phyloP scores from a whole-genome alignment of 2,797 vertebrate species.

The Scolopax rusticola region DNA sequence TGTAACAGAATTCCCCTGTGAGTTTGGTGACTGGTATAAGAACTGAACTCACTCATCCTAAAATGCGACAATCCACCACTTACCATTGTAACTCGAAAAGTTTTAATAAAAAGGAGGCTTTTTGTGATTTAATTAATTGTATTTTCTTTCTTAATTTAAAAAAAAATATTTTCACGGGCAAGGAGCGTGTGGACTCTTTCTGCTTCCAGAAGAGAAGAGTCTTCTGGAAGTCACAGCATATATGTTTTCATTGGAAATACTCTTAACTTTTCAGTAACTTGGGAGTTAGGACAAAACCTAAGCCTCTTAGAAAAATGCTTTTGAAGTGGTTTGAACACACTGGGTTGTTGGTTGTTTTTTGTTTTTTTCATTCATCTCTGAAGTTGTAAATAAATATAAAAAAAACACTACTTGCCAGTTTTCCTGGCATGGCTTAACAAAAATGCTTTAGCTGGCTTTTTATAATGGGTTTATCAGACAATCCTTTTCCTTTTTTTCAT shows the following conservation, averaged over 20 bases:
- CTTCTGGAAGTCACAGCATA: background rate
- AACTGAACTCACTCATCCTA: background rate
- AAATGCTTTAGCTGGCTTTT: background rate
- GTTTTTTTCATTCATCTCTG: background rate
- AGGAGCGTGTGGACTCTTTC: background rate
- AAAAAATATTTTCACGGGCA: background rate
- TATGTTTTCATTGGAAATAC: background rate
- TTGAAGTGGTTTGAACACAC: background rate
- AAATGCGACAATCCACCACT: background rate
- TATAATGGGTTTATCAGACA: background rate
- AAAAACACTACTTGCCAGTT: background rate
- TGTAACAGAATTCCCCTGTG: background rate
- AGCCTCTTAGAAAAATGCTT: background rate
- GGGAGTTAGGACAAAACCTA: background rate
- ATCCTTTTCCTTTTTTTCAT: background rate
- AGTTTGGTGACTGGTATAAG: background rate
- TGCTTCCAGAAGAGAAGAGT: background rate
- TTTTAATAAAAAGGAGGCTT: slow-evolving; percentile 48
- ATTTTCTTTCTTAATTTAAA: background rate
- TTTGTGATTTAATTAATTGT: background rate
- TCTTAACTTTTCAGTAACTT: background rate
- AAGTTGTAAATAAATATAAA: background rate
- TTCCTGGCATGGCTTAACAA: background rate
- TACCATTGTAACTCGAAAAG: background rate
- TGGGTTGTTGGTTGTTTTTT: background rate